A percentile compares a stretch with the other conserved stretches of the same genome.
phyloP scores from a whole-genome alignment of 2,797 vertebrate species.

The Cyclopterus lumpus region DNA sequence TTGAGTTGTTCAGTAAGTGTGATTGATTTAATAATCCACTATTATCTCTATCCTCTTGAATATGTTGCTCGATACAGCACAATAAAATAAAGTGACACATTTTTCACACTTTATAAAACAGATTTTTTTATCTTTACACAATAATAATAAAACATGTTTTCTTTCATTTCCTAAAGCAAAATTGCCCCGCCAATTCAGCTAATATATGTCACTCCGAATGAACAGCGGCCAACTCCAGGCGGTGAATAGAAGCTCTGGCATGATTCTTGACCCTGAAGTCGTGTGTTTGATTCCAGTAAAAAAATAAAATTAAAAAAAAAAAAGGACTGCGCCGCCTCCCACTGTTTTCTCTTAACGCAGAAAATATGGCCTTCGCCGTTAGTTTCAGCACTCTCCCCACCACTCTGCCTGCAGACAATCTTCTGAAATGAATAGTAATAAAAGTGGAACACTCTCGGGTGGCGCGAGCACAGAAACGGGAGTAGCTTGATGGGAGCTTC shows the following conservation, averaged over 20 bases:
- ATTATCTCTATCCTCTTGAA: conserved; percentile 21
- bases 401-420: conserved; percentile 62
- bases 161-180: neutral
- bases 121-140: conserved; percentile 17
- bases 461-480: conserved; percentile 16
- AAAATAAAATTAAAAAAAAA: no score
- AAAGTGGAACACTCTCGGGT: conserved; percentile 30
- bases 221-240: conserved; percentile 20
- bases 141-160: neutral
- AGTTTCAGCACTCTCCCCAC: conserved; percentile 33
- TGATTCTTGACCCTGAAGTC: conserved; percentile 29
- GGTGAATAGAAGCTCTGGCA: conserved; percentile 12
- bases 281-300: conserved; percentile 31
- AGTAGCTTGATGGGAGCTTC: conserved; percentile 40
- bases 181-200: conserved; percentile 3
- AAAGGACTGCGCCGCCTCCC: conserved; percentile 16
- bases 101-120: conserved; percentile 29
- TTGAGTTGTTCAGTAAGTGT: conserved; percentile 38
- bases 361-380: conserved; percentile 48
- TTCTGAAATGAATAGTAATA: conserved; percentile 52
- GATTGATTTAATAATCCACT: conserved; percentile 41
- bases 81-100: neutral
- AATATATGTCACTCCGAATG: neutral
- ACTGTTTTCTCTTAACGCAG: conserved; percentile 32
- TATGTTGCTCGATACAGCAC: conserved; percentile 14